Evolutionary conservation across 1,140 invertebrate genomes (phyloP).

Genomic region (Argopecten irradians): DNA sequence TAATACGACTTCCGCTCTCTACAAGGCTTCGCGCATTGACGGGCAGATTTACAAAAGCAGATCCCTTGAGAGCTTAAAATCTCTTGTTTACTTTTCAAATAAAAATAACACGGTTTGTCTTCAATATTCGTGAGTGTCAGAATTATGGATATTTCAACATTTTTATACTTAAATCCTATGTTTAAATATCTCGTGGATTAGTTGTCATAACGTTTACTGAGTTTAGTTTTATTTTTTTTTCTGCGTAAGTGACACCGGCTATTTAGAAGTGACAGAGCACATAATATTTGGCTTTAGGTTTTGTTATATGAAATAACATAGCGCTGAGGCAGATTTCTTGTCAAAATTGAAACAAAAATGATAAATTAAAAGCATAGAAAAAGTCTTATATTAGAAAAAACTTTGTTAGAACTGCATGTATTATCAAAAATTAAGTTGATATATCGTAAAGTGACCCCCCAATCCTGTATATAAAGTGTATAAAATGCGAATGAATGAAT

Average conservation of each 20-base stretch:
- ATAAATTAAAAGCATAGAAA: too few species aligned
- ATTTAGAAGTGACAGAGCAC: too few species aligned
- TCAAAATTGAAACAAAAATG: too few species aligned
- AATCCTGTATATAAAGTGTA: too few species aligned
- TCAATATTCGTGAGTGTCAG: background rate
- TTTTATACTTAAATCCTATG: background rate
- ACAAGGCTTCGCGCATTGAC: background rate
- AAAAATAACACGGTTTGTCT: slow-evolving; percentile 17
- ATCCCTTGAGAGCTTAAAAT: background rate
- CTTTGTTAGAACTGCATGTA: too few species aligned
- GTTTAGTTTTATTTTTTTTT: background rate
- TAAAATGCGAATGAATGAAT: too few species aligned
- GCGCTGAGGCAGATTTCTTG: too few species aligned
- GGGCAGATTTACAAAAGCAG: background rate
- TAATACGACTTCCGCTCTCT: background rate
- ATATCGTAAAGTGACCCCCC: too few species aligned
- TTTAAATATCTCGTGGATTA: background rate
- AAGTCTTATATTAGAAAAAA: too few species aligned
- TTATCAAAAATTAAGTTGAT: too few species aligned
- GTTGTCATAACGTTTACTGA: background rate
- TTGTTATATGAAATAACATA: too few species aligned
- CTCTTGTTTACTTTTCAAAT: background rate
- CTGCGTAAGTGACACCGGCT: background rate
- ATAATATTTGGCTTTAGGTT: too few species aligned
- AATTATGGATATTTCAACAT: slow-evolving; percentile 11